Evolutionary conservation across 2,797 vertebrate genomes (phyloP), one percentile per base, ranked within the genome.

Genomic region (Taeniopygia guttata): DNA sequence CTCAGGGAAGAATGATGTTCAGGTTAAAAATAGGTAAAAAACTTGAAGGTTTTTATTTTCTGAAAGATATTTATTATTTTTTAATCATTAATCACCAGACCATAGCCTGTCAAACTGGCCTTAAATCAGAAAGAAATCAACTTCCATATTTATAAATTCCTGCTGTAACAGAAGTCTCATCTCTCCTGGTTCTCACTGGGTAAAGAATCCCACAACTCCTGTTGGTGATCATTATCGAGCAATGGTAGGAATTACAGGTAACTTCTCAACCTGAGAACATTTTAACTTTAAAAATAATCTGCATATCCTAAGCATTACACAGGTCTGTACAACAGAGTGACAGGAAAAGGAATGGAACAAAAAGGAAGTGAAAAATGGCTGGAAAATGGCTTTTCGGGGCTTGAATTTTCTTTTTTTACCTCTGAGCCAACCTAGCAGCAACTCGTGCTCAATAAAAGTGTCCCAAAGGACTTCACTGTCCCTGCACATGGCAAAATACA

Each of bases 351-450:
- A 78, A 43, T 7, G 8, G 45, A 72, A 68, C 20, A 66, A 56
- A 73, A 43, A 0, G 38, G 27, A 73, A 69, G 38, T 23, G 20
- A 46, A 55, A 92, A 87, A 80, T 26, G 21, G 13, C 42, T 46
- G 15, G n/a, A 36, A 79, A 85, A 19, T 2, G 27, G 13, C 17
- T 74, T 91, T 85, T n/a, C 40, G 62, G 59, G 40, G 36, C 21
- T 60, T 36, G 18, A 76, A 22, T 29, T 72, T 86, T n/a, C 8
- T 62, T 48, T 45, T 75, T 34, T 54, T 32, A 48, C 30, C 36
- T 92, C 46, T 40, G 30, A 91, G 64, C 73, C 45, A 84, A 79
- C 25, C 56, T 32, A 59, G 25, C 38, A 70, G 59, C 68, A 89
- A 58, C 34, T 84, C 2, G 5, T 7, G 8, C 27, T 73, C 55